Conservation (phyloP, 2,888 invertebrate species). For the Ceramica pisi region DNA sequence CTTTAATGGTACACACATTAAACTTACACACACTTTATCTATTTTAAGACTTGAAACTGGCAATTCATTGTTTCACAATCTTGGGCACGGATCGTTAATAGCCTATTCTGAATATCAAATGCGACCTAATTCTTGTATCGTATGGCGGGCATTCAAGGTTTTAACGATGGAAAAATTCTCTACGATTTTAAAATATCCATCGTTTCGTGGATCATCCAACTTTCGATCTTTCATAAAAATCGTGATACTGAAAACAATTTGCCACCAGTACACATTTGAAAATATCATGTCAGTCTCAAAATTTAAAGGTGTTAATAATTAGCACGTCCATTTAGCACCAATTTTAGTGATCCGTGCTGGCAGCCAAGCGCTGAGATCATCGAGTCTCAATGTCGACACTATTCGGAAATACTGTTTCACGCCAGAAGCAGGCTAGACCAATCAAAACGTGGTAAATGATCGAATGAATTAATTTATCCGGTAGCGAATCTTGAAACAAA, state of each 20-base stretch:
- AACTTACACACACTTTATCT: slow-evolving; percentile 22
- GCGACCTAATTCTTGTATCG: slow-evolving; percentile 57
- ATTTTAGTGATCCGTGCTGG: slow-evolving; percentile 73
- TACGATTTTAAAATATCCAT: slow-evolving; percentile 32
- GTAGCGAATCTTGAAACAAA: slow-evolving; percentile 31
- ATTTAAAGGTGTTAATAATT: slow-evolving; percentile 67
- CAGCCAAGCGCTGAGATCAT: slow-evolving; percentile 70
- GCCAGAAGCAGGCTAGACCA: slow-evolving; percentile 27
- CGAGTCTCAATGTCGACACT: slow-evolving; percentile 74
- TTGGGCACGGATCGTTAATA: slow-evolving; percentile 25
- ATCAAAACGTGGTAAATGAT: slow-evolving; percentile 28
- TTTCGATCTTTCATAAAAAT: neutral
- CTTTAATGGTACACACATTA: slow-evolving; percentile 46
- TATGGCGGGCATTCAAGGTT: slow-evolving; percentile 63
- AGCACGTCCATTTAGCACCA: slow-evolving; percentile 75
- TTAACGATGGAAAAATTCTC: slow-evolving; percentile 49
- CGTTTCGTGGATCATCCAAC: slow-evolving; percentile 15
- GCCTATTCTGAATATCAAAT: slow-evolving; percentile 49
- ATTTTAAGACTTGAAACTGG: slow-evolving; percentile 20
- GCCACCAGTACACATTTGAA: slow-evolving; percentile 24
- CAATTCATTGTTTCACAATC: slow-evolving; percentile 18
- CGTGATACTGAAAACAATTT: slow-evolving; percentile 25
- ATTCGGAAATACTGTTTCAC: slow-evolving; percentile 65
- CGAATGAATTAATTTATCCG: slow-evolving; percentile 29
- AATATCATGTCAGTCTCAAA: slow-evolving; percentile 46